Evolutionary conservation across 92 coral and sea anemone species (phyloP), one percentile per base, ranked within the genome.

Genomic region (Porites rus): DNA sequence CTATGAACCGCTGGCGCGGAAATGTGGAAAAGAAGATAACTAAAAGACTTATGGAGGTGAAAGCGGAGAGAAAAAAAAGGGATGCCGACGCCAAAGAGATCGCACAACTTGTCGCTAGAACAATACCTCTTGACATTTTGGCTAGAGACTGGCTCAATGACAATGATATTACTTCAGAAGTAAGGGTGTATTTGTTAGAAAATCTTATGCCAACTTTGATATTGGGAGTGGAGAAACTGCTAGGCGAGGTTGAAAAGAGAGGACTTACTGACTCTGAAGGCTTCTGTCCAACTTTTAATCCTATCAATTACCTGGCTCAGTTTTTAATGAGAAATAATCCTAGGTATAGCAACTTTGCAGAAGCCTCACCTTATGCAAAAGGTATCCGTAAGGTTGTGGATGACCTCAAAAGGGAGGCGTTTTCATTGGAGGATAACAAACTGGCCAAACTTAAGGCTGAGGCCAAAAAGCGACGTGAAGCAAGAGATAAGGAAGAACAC

Each of bases 261-360:
- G 94, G 84, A 31, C 88, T 97, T 25, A 94, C 95, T 11, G 93
- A 86, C 21, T 93, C 94, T 24, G 96, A 97, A 74, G 93, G 93
- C 13, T 86, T 92, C 53, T 92, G 96, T 73, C 92, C 96, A 71
- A 85, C 86, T 90, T 97, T 97, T 64, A 97, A 97, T 74, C 99
- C 99, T 51, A 88, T 97, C 62, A 92, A 97, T 50, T 95, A 89
- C 59, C 84, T 97, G 65, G 99, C 96, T 12, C 99, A 97, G 76
- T 92, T 95, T 74, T 70, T 97, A 13, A 95, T 97, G 99, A 88
- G 99, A 31, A 97, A 97, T 71, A 97, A 97, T 76, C 98, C 97
- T 4, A 97, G 84, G 81, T 97, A 95, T 83, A 93, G 98, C 21
- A 95, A 95, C 68, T 95, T 97, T 79, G 94, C 98, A 0, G 98